Conservation (phyloP, 30 jellyfish, hydroid and myxozoan species). For the Chironex yamaguchii region DNA sequence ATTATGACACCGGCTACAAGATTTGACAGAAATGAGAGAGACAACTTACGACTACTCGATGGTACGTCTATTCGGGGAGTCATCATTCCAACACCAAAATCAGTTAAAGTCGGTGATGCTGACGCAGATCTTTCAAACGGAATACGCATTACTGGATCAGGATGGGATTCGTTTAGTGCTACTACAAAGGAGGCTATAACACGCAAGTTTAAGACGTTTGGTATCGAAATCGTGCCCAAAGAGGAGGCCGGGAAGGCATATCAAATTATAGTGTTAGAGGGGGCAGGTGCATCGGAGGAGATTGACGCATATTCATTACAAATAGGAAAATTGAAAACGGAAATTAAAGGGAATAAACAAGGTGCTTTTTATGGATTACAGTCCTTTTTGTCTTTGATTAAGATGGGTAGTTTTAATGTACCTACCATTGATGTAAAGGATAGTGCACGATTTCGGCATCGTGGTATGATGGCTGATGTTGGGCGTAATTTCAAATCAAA, state of each 20-base stretch:
- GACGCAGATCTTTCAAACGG: not conserved
- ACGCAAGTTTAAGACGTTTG: not conserved
- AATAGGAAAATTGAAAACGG: not conserved
- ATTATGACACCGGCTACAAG: not conserved
- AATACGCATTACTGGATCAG: not conserved
- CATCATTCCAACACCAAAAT: not conserved
- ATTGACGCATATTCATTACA: not conserved
- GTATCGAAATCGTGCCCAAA: not conserved
- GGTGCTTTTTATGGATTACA: not conserved
- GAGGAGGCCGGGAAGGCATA: not conserved
- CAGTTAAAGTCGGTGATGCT: not conserved
- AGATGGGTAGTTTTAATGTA: slow-evolving; percentile 2
- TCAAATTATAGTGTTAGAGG: not conserved
- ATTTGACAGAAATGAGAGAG: not conserved
- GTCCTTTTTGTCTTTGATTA: not conserved
- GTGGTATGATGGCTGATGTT: slow-evolving; percentile 80
- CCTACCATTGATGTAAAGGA: slow-evolving; percentile 64
- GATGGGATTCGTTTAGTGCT: not conserved
- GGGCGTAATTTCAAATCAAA: slow-evolving; percentile 73
- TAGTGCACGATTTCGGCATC: slow-evolving; percentile 62
- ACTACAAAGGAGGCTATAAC: not conserved
- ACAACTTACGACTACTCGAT: not conserved
- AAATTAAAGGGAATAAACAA: not conserved
- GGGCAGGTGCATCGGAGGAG: not conserved
- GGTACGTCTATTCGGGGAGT: not conserved